Evolutionary conservation across 2,888 invertebrate genomes (phyloP), one percentile per base, ranked within the genome.

Genomic region (Schizotus pectinicornis): DNA sequence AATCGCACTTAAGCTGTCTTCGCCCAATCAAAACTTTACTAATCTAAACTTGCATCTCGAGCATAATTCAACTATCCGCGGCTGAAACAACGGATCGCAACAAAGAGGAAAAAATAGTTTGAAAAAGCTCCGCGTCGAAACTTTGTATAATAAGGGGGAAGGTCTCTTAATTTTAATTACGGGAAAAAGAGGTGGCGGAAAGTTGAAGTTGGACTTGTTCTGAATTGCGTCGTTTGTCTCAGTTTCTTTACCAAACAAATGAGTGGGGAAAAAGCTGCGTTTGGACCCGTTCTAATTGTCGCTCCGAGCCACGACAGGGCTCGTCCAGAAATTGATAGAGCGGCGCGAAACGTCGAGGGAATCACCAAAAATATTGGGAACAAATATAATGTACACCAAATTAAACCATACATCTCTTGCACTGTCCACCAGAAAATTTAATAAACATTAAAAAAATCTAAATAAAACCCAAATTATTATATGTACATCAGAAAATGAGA

Each of bases 221-320:
- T 41, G 30, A 52, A 43, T 38, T 41, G 50, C 14, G 33, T 50
- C 50, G 41, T 52, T 52, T 52, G 52, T 52, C 52, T 36, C 36
- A 11, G 35, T 34, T 51, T 42, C 42, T 9, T 13, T 22, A 9
- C 12, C 30, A 47, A 35, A 35, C 13, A 38, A 49, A 49, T 49
- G 38, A 35, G 22, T 49, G 32, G 30, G 1, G 11, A 22, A 22
- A 22, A 22, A 22, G 22, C 22, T 2, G 5, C 22, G 5, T 22
- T 22, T 22, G 22, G 22, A 22, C 2, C 22, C 22, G 22, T n/a
- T 1, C 11, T 9, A 45, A 12, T 45, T 45, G 33, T 12, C 13
- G 11, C 41, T 41, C 3, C 14, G 22, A 7, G 7, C 14, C 22
- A 41, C 7, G 14, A 9, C 30, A n/a, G n/a, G 14, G 14, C 6